Evolutionary conservation across 1,140 invertebrate species (phyloP).

Genomic region (Asobara japonica): DNA sequence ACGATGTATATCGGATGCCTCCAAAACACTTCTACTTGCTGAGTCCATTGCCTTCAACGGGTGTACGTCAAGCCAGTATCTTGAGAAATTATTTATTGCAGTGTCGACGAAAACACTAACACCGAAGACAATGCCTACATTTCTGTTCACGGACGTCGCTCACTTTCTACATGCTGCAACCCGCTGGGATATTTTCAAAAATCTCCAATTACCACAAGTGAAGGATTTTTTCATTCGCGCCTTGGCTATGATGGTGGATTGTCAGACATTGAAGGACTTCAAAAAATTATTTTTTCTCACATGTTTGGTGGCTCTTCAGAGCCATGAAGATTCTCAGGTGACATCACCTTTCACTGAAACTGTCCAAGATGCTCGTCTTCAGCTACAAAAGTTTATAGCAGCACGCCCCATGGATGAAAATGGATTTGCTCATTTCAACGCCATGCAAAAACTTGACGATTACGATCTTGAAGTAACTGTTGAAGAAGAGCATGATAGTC

Average conservation of each 20-base stretch:
- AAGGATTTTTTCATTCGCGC: not conserved
- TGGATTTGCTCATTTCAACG: not conserved
- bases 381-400: not conserved
- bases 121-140: too few species aligned
- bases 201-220: not conserved
- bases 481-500: not conserved
- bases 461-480: not conserved
- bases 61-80: too few species aligned
- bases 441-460: not conserved
- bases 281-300: not conserved
- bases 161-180: not conserved
- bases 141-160: not conserved
- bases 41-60: not conserved
- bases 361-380: not conserved
- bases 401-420: not conserved
- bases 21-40: not conserved
- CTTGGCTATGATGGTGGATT: not conserved
- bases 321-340: not conserved
- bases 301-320: not conserved
- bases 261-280: not conserved
- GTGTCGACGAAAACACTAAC: too few species aligned
- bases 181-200: not conserved
- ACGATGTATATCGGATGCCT: not conserved
- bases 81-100: too few species aligned
- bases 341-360: not conserved